Conservation (phyloP, 1,140 invertebrate genomes). For the Calliphora vicina region DNA sequence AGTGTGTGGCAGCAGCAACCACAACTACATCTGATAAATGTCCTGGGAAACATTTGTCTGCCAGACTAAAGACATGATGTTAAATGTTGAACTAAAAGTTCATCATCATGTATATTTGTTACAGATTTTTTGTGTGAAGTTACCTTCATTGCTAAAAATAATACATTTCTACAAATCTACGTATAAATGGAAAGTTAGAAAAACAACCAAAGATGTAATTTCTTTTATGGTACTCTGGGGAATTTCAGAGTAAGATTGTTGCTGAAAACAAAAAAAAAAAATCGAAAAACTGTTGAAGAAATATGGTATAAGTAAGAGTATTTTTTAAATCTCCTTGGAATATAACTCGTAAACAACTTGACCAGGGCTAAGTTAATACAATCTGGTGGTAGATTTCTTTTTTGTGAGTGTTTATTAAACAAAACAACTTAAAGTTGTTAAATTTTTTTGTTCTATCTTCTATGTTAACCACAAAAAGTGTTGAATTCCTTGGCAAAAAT, state of each 20-base stretch:
- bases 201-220: not conserved
- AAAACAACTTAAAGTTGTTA: not conserved
- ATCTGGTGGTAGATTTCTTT: no score
- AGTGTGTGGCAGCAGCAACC: not conserved
- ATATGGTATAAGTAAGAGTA: not conserved
- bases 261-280: not conserved
- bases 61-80: not conserved
- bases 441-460: not conserved
- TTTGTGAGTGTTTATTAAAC: not conserved
- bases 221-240: conserved; percentile 24
- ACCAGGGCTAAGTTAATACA: not conserved
- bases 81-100: not conserved
- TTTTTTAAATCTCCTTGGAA: conserved; percentile 14
- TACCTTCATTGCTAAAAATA: not conserved
- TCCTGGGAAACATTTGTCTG: conserved; percentile 39
- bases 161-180: not conserved
- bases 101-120: not conserved
- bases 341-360: not conserved
- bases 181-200: not conserved
- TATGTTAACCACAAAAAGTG: not conserved
- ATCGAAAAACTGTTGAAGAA: not conserved
- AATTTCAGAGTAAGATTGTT: not conserved
- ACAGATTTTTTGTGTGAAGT: not conserved
- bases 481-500: not conserved
- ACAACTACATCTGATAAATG: not conserved